Percentiles rank a stretch among this genome's conserved stretches.
Evolutionary conservation across 1,140 invertebrate species (phyloP).

Genomic region (Bombus impatiens): DNA sequence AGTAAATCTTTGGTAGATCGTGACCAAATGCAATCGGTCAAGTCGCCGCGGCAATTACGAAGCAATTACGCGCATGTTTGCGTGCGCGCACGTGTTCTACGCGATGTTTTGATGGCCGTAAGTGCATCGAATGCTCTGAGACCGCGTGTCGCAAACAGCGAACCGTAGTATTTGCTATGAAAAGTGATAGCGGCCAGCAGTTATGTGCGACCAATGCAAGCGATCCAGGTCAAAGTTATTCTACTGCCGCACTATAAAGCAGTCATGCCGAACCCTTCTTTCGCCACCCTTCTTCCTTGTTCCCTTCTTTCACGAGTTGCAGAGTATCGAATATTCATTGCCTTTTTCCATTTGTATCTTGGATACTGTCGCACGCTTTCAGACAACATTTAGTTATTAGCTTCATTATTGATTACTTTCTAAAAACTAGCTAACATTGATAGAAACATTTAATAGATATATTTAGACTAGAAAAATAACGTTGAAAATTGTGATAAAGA

Average conservation of each 20-base stretch:
- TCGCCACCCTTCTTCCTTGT: conserved; percentile 17
- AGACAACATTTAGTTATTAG: not conserved
- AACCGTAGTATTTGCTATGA: conserved; percentile 37
- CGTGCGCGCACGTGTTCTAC: not conserved
- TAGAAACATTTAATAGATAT: not conserved
- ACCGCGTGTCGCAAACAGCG: conserved; percentile 35
- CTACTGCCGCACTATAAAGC: conserved; percentile 68
- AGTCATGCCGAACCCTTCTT: conserved; percentile 19
- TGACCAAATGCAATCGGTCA: not conserved
- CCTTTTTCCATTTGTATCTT: conserved; percentile 13
- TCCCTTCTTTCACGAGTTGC: not conserved
- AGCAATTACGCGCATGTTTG: conserved; percentile 16
- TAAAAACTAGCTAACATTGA: no score
- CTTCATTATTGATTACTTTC: not conserved
- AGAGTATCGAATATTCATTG: conserved; percentile 64
- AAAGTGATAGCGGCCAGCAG: conserved; percentile 71
- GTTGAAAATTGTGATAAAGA: not conserved
- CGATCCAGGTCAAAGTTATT: conserved; percentile 79
- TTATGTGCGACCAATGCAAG: conserved; percentile 70
- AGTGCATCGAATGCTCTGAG: conserved; percentile 15
- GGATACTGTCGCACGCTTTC: no score
- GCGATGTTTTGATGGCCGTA: conserved; percentile 28
- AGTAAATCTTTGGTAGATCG: not conserved
- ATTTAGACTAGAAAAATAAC: not conserved
- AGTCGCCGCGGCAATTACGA: conserved; percentile 13